phyloP scores from a whole-genome alignment of 2,888 invertebrate species.

The Alviniconcha strummeri region DNA sequence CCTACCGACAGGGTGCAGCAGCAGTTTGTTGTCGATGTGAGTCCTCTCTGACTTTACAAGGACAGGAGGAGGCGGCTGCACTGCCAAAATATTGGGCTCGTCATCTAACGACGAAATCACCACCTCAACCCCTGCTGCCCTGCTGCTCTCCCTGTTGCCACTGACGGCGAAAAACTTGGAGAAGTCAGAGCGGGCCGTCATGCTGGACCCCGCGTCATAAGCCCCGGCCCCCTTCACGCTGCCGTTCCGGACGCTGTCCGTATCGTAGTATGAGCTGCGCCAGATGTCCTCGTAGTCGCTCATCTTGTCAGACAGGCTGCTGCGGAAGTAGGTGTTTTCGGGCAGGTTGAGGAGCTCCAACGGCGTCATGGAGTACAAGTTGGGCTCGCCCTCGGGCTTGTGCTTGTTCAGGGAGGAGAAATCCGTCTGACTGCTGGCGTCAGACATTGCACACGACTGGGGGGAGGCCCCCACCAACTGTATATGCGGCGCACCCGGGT shows the following conservation, averaged over 20 bases:
- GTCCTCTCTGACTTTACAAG: background rate
- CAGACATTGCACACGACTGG: constrained; percentile 22
- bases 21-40: background rate
- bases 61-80: background rate
- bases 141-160: background rate
- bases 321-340: constrained; percentile 81
- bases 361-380: constrained; percentile 53
- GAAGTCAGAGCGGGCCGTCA: constrained; percentile 28
- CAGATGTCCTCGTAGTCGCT: constrained; percentile 97
- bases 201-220: constrained; percentile 16
- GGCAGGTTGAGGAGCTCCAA: constrained; percentile 56
- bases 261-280: constrained; percentile 70
- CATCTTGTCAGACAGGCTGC: constrained; percentile 91
- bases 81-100: background rate
- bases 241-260: constrained; percentile 38
- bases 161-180: constrained; percentile 24
- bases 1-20: constrained; percentile 30
- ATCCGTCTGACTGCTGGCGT: constrained; percentile 36
- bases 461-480: constrained; percentile 4
- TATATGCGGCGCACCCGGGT: constrained; percentile 4
- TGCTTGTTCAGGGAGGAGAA: constrained; percentile 18
- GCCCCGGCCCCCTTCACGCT: constrained; percentile 14
- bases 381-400: constrained; percentile 48
- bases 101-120: background rate
- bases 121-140: background rate